A percentile compares a stretch with the other conserved stretches of the same genome.
Evolutionary conservation across 2,113 vertebrate species (phyloP).

Genomic region (Fregata magnificens): DNA sequence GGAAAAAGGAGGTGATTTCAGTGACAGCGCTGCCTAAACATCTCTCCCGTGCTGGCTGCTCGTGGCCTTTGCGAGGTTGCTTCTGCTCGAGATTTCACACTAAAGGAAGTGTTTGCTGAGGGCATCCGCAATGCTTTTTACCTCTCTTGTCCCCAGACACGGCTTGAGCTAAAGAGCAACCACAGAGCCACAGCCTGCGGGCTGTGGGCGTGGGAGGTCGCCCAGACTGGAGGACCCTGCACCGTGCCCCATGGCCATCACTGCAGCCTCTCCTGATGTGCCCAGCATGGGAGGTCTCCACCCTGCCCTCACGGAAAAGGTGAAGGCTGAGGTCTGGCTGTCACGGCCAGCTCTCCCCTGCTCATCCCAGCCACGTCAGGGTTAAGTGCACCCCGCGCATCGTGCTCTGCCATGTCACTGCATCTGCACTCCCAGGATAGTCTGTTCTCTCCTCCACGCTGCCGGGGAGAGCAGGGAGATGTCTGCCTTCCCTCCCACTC

Average conservation of each 20-base stretch:
- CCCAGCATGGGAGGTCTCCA: no score
- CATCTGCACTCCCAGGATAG: constrained; percentile 3
- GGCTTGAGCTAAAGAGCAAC: neutral
- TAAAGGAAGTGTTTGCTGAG: neutral
- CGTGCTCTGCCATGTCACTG: neutral
- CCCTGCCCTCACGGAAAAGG: neutral
- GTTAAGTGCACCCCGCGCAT: neutral
- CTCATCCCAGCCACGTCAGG: accelerated
- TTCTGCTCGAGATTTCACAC: neutral
- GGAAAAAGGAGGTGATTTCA: neutral
- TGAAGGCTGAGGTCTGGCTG: neutral
- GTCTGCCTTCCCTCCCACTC: constrained; percentile 65
- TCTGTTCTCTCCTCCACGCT: constrained; percentile 18
- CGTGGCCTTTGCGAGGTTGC: neutral
- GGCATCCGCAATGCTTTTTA: neutral
- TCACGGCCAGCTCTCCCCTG: neutral
- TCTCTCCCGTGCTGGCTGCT: neutral
- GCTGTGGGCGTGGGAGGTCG: accelerated
- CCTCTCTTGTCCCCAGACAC: neutral
- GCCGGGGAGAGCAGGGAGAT: neutral
- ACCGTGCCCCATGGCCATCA: accelerated
- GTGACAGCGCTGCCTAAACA: neutral
- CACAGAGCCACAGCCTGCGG: accelerated
- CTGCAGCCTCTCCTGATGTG: neutral
- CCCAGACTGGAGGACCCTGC: accelerated